These are phyloP conservation scores for Pantala flavescens DNA, from an alignment of 1,140 invertebrate genomes.

Conservation along the genomic window DNA sequence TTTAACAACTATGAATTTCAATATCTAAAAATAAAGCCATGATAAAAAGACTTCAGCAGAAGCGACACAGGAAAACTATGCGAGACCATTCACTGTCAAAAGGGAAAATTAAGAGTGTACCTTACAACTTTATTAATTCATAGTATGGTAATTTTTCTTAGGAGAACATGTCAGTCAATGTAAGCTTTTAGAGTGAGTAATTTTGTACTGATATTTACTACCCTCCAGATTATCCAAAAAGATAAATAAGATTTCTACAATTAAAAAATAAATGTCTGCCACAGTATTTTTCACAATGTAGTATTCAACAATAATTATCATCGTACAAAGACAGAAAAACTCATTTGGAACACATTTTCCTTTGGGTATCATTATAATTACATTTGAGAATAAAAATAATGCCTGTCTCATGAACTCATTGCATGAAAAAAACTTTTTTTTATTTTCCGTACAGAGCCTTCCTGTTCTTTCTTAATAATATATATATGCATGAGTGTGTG, in stretches of 20 bases:
- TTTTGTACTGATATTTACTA: constrained; percentile 10
- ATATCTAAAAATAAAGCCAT: constrained; percentile 10
- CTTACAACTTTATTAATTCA: neutral
- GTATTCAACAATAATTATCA: neutral
- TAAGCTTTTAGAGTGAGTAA: neutral
- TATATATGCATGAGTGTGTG: constrained; percentile 9
- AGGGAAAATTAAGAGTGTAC: constrained; percentile 4
- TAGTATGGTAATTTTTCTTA: neutral
- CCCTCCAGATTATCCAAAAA: neutral
- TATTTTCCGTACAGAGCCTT: constrained; percentile 9
- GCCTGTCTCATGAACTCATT: neutral
- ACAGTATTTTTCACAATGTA: neutral
- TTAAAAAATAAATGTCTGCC: neutral
- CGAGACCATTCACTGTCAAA: neutral
- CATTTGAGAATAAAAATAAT: neutral
- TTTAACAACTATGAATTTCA: neutral
- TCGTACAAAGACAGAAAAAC: neutral
- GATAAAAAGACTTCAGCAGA: neutral
- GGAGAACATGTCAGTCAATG: neutral
- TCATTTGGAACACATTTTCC: neutral
- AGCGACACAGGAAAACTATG: neutral
- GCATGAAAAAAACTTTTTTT: constrained; percentile 1
- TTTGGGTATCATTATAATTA: neutral
- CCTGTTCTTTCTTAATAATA: constrained; percentile 10
- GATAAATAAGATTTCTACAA: neutral